Evolutionary conservation across 2,888 invertebrate species (phyloP), one percentile per base, ranked within the genome.

Genomic region (Euzophera pinguis): DNA sequence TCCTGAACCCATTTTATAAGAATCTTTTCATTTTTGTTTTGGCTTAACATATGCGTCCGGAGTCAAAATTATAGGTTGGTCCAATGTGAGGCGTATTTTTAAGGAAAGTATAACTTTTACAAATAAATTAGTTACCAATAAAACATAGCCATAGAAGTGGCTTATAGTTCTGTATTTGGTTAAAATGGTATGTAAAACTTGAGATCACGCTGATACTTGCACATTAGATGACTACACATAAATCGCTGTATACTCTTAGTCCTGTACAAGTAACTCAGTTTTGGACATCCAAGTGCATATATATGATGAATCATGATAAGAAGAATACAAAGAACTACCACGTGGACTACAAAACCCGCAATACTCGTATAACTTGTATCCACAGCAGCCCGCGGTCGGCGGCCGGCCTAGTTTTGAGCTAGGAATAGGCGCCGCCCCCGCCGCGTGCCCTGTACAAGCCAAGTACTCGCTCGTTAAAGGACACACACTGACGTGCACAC

Each of bases 361-460:
- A 7, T 10, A 16, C 32, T 16, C 45, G 3, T 1, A 32, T 66
- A 48, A 10, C 50, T 69, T 64, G 56, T 43, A 54, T 65, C 22
- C 5, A 22, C 76, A 66, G 50, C 51, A 58, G 53, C 52, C 61
- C 68, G 79, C 81, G 83, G 86, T 88, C 88, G 88, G 82, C 81
- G 87, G 80, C 86, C 89, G 89, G 86, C 89, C 89, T 89, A 90
- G 86, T 85, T 90, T 86, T 66, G 78, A 77, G 73, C 85, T 87
- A 79, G 86, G 84, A 89, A 88, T 89, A 89, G 87, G 80, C 84
- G 74, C 86, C 86, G 85, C 85, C 82, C 83, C 83, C 87, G 80
- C 84, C 78, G 72, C 73, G 73, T 76, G 75, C 79, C 80, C 81
- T 80, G 78, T 71, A 73, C 76, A 72, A 78, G 78, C 84, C 81